Conservation (phyloP, 2,113 vertebrate genomes). For the Asarcornis scutulata region DNA sequence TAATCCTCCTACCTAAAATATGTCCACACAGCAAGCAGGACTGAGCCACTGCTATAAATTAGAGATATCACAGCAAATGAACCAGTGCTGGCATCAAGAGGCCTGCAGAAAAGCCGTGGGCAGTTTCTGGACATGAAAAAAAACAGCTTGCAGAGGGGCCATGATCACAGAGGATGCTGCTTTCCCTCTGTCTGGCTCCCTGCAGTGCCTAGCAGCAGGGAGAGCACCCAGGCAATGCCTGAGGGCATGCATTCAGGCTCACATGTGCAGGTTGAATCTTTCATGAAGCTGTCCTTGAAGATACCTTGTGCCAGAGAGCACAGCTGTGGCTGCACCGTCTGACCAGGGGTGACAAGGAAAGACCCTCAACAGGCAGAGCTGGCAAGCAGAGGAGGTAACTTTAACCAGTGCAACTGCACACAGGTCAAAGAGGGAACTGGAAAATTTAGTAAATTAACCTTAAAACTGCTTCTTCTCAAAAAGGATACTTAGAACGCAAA, state of each 20-base stretch:
- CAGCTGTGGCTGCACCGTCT: neutral
- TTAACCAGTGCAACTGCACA: neutral
- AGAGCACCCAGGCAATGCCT: neutral
- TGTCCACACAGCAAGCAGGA: neutral
- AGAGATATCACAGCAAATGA: neutral
- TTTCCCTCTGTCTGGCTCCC: neutral
- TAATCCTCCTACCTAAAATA: constrained; percentile 11
- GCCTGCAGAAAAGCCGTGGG: neutral
- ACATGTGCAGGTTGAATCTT: fast-evolving
- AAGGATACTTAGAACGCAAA: neutral
- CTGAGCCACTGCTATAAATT: neutral
- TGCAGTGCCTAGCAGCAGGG: neutral
- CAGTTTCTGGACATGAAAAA: neutral
- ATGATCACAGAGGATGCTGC: neutral
- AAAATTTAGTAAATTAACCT: neutral
- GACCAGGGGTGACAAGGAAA: neutral
- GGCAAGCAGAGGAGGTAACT: neutral
- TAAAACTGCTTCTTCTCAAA: neutral
- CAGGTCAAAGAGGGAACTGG: neutral
- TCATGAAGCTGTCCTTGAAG: neutral
- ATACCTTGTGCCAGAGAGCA: neutral
- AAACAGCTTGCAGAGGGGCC: neutral
- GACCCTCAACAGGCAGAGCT: neutral
- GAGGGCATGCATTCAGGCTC: neutral
- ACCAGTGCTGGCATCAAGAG: neutral